A percentile compares a stretch with the other conserved stretches of the same genome.
These are phyloP conservation scores for Thalassaphorura encarpata DNA, from an alignment of 1,140 invertebrate genomes.

Conservation along the genomic window DNA sequence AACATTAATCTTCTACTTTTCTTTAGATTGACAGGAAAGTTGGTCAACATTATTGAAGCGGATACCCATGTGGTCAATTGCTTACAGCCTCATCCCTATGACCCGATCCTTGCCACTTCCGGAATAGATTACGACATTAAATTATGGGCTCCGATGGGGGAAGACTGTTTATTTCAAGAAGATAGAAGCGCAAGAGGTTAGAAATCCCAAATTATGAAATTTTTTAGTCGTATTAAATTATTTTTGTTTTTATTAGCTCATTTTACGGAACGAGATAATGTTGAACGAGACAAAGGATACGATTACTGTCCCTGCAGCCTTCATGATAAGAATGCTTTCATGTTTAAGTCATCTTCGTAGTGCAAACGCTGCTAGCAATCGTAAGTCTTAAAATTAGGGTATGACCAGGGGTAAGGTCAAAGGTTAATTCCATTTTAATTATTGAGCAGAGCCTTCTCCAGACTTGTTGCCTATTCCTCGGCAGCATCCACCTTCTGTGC, in stretches of 20 bases:
- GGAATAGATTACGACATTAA: constrained; percentile 87
- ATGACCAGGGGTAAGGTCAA: too few species aligned
- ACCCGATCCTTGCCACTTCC: constrained; percentile 72
- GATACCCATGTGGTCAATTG: constrained; percentile 82
- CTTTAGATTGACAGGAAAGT: constrained; percentile 40
- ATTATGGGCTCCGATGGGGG: constrained; percentile 61
- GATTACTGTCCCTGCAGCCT: constrained; percentile 76
- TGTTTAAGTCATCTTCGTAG: constrained; percentile 23
- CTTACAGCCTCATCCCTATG: constrained; percentile 69
- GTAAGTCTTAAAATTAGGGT: too few species aligned
- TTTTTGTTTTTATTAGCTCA: constrained; percentile 54
- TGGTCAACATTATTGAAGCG: constrained; percentile 58
- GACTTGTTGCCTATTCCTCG: too few species aligned
- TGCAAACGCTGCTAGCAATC: too few species aligned
- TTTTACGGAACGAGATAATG: constrained; percentile 71
- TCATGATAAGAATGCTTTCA: constrained; percentile 57
- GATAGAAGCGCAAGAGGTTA: constrained; percentile 58
- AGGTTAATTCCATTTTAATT: too few species aligned
- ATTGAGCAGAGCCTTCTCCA: too few species aligned
- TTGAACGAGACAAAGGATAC: constrained; percentile 80
- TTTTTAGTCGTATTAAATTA: neutral
- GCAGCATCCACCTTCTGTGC: too few species aligned
- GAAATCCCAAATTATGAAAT: constrained; percentile 17
- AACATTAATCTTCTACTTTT: neutral
- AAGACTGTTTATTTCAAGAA: constrained; percentile 51